Evolutionary conservation across 1,140 invertebrate genomes (phyloP).

Genomic region (Condylostylus longicornis): DNA sequence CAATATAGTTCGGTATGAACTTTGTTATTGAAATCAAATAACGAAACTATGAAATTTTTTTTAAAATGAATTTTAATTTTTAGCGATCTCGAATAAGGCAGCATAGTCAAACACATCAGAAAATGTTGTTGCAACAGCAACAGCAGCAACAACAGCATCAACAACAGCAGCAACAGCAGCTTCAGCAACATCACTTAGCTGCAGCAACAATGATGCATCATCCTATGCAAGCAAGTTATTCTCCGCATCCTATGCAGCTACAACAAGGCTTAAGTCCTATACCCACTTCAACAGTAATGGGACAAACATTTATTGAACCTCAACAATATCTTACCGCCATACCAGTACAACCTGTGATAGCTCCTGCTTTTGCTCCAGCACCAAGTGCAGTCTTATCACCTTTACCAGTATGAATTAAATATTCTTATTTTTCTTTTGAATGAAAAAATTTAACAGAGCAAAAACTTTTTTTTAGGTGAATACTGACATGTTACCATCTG

Average conservation of each 20-base stretch:
- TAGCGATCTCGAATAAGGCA: slow-evolving; percentile 1
- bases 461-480: slow-evolving; percentile 8
- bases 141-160: slow-evolving; percentile 15
- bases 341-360: slow-evolving; percentile 41
- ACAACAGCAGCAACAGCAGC: slow-evolving; percentile 9
- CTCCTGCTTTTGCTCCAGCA: slow-evolving; percentile 23
- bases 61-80: background rate
- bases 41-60: background rate
- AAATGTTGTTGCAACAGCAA: slow-evolving; percentile 11
- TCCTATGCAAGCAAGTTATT: slow-evolving; percentile 10
- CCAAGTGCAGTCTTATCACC: slow-evolving; percentile 32
- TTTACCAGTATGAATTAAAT: slow-evolving; percentile 18
- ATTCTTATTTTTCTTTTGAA: background rate
- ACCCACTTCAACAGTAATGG: slow-evolving; percentile 22
- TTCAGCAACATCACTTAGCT: slow-evolving; percentile 13
- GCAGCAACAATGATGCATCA: slow-evolving; percentile 5
- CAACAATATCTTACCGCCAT: slow-evolving; percentile 46
- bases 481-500: slow-evolving; percentile 16
- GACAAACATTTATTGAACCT: slow-evolving; percentile 38
- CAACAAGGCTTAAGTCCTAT: slow-evolving; percentile 15
- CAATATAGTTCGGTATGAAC: slow-evolving; percentile 35
- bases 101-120: background rate
- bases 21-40: background rate
- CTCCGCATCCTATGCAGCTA: slow-evolving; percentile 4
- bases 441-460: background rate